Evolutionary conservation across 2,888 invertebrate species (phyloP).

Genomic region (Phengaris alcon): DNA sequence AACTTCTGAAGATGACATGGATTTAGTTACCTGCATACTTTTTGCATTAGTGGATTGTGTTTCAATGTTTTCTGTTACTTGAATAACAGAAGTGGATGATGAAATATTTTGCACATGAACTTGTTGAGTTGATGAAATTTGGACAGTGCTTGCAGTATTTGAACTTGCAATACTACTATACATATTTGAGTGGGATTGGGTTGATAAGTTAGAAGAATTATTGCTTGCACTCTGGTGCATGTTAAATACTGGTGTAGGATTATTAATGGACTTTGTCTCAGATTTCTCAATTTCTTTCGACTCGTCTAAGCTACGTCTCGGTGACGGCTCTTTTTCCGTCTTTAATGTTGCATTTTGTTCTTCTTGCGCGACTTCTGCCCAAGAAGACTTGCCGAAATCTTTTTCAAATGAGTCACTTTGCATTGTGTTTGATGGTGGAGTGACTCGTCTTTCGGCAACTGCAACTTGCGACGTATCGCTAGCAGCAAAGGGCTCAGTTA

Average conservation of each 20-base stretch:
- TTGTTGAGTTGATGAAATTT: slow-evolving; percentile 32
- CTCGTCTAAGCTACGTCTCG: slow-evolving; percentile 54
- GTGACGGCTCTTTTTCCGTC: slow-evolving; percentile 48
- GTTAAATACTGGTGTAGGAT: slow-evolving; percentile 38
- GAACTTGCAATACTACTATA: not conserved
- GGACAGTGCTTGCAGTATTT: not conserved
- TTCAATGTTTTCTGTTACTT: slow-evolving; percentile 35
- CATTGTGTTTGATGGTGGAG: slow-evolving; percentile 58
- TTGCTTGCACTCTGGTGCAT: slow-evolving; percentile 7
- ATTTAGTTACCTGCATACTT: slow-evolving; percentile 45
- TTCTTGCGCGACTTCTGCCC: slow-evolving; percentile 73
- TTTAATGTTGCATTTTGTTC: slow-evolving; percentile 51
- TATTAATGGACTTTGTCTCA: slow-evolving; percentile 43
- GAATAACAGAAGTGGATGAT: slow-evolving; percentile 36
- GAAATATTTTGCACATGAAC: slow-evolving; percentile 36
- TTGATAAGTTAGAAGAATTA: slow-evolving; percentile 2
- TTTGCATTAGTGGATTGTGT: slow-evolving; percentile 45
- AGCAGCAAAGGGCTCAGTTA: slow-evolving; percentile 58
- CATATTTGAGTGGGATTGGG: slow-evolving; percentile 15
- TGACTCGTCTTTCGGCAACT: slow-evolving; percentile 75
- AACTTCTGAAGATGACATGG: slow-evolving; percentile 46
- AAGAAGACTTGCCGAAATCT: slow-evolving; percentile 66
- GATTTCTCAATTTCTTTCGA: slow-evolving; percentile 44
- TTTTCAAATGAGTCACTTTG: slow-evolving; percentile 72
- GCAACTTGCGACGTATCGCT: slow-evolving; percentile 52